These are phyloP conservation scores for Blastobasis adustella DNA, from an alignment of 2,888 invertebrate genomes.

Conservation along the genomic window DNA sequence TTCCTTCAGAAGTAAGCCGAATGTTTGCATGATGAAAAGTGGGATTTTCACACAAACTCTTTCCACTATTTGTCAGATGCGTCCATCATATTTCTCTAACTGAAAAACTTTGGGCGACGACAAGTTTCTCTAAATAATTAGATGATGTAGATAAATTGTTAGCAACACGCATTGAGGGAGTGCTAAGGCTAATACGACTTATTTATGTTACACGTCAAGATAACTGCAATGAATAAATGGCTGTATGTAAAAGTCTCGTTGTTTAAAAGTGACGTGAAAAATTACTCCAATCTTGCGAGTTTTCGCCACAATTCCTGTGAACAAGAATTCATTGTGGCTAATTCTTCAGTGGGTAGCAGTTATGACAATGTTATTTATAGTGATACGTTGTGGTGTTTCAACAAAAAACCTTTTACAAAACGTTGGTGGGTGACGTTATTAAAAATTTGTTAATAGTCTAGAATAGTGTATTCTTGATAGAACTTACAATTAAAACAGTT, in stretches of 20 bases:
- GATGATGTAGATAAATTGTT: background rate
- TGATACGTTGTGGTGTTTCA: too few species aligned
- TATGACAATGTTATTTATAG: too few species aligned
- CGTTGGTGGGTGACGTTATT: too few species aligned
- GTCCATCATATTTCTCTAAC: background rate
- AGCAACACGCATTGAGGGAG: background rate
- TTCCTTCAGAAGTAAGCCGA: slow-evolving; percentile 31
- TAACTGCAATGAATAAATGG: background rate
- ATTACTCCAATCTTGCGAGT: too few species aligned
- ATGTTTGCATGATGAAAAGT: slow-evolving; percentile 33
- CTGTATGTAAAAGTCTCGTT: background rate
- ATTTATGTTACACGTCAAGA: background rate
- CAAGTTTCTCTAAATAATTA: background rate
- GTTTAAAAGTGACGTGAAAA: too few species aligned
- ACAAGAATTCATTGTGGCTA: too few species aligned
- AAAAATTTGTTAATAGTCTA: too few species aligned
- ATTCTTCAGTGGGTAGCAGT: too few species aligned
- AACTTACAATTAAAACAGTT: too few species aligned
- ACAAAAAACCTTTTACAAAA: too few species aligned
- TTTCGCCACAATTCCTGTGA: too few species aligned
- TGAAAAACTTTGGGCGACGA: background rate
- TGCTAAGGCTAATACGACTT: background rate
- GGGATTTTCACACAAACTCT: slow-evolving; percentile 20
- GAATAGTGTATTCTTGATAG: too few species aligned
- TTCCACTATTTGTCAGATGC: background rate